Evolutionary conservation across 2,113 vertebrate genomes (phyloP), one percentile per base, ranked within the genome.

Genomic region (Rhinopomastus cyanomelas): DNA sequence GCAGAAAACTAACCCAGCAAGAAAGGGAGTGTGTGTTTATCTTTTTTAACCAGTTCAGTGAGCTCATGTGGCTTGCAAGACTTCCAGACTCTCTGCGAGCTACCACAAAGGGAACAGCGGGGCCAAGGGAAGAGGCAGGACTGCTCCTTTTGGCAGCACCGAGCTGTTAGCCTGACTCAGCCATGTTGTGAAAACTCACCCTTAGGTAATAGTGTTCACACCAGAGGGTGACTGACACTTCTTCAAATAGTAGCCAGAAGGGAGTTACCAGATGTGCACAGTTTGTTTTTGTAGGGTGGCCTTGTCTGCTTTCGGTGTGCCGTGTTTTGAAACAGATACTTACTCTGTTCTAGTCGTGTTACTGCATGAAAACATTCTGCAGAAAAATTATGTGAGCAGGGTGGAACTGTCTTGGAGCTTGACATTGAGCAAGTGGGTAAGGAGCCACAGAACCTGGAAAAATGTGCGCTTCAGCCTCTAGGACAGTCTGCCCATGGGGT

Each of bases 211-310:
- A 85, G 59, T 64, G 83, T 93, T 95, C 76, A 29, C 18, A 3
- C 68, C 86, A 15, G 68, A 56, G 44, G 74, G 44, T 85, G 80
- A 93, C 69, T 90, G 88, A 81, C 57, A 67, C 56, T 60, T 93
- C 77, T 86, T 83, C 92, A 86, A 74, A 71, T 52, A 86, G 86
- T 92, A 96, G 95, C 92, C 90, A 93, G 92, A 85, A 90, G 90
- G 86, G 81, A 95, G 86, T 93, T 88, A 74, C 77, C 83, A 81
- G 73, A 42, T 71, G 12, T 49, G 32, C 0, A 1, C 10, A 16
- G 68, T 83, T 95, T 94, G 85, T 88, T 95, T 93, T 91, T 56
- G 29, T 91, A 86, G 86, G 25, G 53, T 88, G 65, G 85, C 88
- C 42, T 87, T 80, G 75, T 59, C 65, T 95, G 76, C 34, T 92